Evolutionary conservation across 2,797 vertebrate genomes (phyloP).

Genomic region (Coranthus polyacanthus): DNA sequence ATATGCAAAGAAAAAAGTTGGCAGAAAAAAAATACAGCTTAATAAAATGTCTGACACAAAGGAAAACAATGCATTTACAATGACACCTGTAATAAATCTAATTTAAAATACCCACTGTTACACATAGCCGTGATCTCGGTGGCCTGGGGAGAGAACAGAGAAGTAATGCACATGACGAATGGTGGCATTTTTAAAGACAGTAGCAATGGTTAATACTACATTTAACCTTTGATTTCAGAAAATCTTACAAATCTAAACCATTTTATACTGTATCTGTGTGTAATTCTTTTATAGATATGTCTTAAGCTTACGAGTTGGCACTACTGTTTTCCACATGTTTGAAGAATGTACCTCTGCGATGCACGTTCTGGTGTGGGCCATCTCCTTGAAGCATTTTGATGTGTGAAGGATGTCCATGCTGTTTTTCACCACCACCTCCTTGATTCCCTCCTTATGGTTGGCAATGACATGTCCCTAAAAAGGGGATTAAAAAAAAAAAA

Average conservation of each 20-base stretch:
- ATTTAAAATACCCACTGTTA: constrained; percentile 11
- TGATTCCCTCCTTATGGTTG: accelerated
- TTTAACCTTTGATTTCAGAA: no score
- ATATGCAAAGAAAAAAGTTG: neutral
- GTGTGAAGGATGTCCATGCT: neutral
- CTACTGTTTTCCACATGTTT: neutral
- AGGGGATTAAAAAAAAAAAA: neutral
- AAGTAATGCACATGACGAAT: neutral
- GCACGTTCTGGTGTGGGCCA: neutral
- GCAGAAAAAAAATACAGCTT: neutral
- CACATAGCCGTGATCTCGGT: accelerated
- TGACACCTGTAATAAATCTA: neutral
- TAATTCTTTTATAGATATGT: no score
- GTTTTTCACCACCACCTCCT: accelerated
- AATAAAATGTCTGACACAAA: neutral
- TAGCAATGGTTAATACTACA: no score
- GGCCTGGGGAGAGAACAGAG: constrained; percentile 9
- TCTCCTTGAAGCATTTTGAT: neutral
- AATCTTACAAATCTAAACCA: no score
- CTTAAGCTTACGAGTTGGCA: no score
- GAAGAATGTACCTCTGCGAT: neutral
- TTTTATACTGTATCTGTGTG: no score
- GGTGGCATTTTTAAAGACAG: neutral
- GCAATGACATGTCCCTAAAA: neutral
- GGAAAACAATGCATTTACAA: neutral